These are phyloP conservation scores for Kryptopterus vitreolus DNA, from an alignment of 2,797 vertebrate species.

Conservation along the genomic window DNA sequence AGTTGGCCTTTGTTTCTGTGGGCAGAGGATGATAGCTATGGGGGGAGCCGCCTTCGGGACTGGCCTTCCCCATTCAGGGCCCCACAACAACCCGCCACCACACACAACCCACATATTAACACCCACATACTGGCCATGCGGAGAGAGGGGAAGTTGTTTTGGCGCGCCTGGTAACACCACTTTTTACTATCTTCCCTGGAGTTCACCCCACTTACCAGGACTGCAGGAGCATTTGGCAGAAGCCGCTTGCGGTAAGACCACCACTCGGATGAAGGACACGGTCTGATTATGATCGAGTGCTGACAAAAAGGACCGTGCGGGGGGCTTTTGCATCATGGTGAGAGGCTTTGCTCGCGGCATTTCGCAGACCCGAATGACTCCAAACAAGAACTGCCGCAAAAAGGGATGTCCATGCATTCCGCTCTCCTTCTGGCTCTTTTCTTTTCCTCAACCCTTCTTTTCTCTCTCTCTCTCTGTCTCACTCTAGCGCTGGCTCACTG, in stretches of 20 bases:
- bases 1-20: no score
- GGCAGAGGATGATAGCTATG: no score
- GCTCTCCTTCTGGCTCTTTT: slow-evolving; percentile 47
- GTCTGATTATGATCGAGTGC: slow-evolving; percentile 14
- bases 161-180: slow-evolving; percentile 61
- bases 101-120: no score
- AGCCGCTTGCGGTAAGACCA: slow-evolving; percentile 70
- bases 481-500: neutral
- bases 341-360: slow-evolving; percentile 6
- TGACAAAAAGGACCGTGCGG: neutral
- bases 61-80: no score
- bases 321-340: neutral
- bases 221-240: slow-evolving; percentile 71
- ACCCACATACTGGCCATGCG: no score
- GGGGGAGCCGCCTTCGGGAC: no score
- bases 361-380: neutral
- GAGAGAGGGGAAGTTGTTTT: slow-evolving; percentile 61
- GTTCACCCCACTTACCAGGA: slow-evolving; percentile 49
- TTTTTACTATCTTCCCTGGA: no score
- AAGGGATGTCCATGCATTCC: slow-evolving; percentile 47
- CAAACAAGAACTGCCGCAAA: slow-evolving; percentile 30
- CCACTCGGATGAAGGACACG: slow-evolving; percentile 30
- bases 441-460: slow-evolving; percentile 16
- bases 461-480: neutral
- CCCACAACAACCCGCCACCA: no score